Evolutionary conservation across 23 tunicate genomes (phyloP).

Genomic region (Botrylloides violaceus): DNA sequence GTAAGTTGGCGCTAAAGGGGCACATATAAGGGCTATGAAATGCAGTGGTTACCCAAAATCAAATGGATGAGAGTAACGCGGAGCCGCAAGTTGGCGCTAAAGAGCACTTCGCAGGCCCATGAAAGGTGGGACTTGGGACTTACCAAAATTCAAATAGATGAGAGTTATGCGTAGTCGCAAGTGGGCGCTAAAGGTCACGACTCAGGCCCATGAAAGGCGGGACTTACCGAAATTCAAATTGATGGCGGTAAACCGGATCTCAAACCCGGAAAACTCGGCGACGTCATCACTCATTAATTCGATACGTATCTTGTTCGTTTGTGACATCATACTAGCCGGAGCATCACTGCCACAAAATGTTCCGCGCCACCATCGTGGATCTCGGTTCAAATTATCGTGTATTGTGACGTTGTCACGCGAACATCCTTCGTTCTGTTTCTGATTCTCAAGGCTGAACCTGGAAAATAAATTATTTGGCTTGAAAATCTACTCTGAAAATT

Average conservation of each 20-base stretch:
- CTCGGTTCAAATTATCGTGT: conserved; percentile 31
- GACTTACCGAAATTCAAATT: conserved; percentile 31
- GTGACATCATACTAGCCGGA: conserved; percentile 28
- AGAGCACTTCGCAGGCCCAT: too few species aligned
- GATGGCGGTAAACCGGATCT: conserved; percentile 32
- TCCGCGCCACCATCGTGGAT: conserved; percentile 39
- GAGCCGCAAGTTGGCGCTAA: too few species aligned
- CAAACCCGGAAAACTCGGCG: conserved; percentile 35
- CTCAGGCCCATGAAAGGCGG: neutral
- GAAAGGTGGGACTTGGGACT: too few species aligned
- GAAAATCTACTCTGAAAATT: too few species aligned
- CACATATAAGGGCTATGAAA: too few species aligned
- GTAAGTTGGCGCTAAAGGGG: too few species aligned
- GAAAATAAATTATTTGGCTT: too few species aligned
- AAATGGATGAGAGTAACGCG: too few species aligned
- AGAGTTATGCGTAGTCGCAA: too few species aligned
- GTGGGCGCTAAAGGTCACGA: too few species aligned
- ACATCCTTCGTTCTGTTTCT: conserved; percentile 32
- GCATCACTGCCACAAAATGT: conserved; percentile 40
- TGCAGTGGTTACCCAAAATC: too few species aligned
- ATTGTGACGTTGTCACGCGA: conserved; percentile 40
- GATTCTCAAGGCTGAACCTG: conserved; percentile 48
- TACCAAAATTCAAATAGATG: too few species aligned
- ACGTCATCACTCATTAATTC: conserved; percentile 41
- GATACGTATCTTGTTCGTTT: conserved; percentile 38